These are phyloP conservation scores for Neodiprion pinetum DNA, from an alignment of 1,140 invertebrate species.

Conservation along the genomic window DNA sequence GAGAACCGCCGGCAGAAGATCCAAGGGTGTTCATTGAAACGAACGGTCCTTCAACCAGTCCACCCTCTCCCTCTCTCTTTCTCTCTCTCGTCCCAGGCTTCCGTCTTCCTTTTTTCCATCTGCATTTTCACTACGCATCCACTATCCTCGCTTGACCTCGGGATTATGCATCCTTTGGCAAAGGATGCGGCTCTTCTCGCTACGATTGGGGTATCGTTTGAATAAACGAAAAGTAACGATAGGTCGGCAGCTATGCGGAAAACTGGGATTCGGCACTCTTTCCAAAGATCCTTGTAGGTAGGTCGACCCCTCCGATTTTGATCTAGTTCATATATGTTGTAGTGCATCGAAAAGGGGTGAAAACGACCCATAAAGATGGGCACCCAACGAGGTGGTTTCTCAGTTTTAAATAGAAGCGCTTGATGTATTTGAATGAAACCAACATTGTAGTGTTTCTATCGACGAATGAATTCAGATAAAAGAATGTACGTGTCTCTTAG, in stretches of 20 bases:
- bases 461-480: too few relatives aligned
- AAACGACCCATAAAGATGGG: too few relatives aligned
- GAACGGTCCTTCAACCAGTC: neutral
- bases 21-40: neutral
- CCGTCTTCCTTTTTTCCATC: neutral
- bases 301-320: too few relatives aligned
- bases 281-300: neutral
- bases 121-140: too few relatives aligned
- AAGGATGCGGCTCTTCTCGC: neutral
- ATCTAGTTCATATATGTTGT: neutral
- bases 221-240: neutral
- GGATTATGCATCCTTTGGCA: neutral
- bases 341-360: too few relatives aligned
- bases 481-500: too few relatives aligned
- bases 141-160: neutral
- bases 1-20: neutral
- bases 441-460: too few relatives aligned
- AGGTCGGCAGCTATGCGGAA: too few relatives aligned
- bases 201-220: neutral
- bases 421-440: too few relatives aligned
- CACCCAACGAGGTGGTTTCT: too few relatives aligned
- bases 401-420: too few relatives aligned
- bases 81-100: neutral
- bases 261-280: neutral
- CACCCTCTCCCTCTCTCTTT: neutral